Evolutionary conservation across 1,140 invertebrate species (phyloP).

Genomic region (Maconellicoccus hirsutus): DNA sequence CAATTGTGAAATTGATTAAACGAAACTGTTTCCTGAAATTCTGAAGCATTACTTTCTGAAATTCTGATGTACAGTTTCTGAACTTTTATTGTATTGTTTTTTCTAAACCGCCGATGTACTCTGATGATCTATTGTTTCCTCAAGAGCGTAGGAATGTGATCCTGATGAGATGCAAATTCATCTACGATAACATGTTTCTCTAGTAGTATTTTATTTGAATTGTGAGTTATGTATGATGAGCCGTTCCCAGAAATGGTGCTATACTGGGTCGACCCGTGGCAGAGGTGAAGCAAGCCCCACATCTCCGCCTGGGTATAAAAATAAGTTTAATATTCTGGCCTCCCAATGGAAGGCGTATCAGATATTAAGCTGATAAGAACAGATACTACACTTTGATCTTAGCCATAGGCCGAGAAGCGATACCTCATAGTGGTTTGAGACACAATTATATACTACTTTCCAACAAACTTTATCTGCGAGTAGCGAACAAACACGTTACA

Average conservation of each 20-base stretch:
- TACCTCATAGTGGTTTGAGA: background rate
- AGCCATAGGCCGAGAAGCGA: conserved; percentile 26
- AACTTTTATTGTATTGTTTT: too few relatives aligned
- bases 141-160: too few relatives aligned
- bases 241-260: conserved; percentile 43
- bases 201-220: too few relatives aligned
- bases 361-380: conserved; percentile 56
- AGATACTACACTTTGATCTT: conserved; percentile 35
- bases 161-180: too few relatives aligned
- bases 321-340: conserved; percentile 48
- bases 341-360: conserved; percentile 46
- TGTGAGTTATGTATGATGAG: conserved; percentile 31
- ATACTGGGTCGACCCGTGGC: conserved; percentile 45
- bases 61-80: too few relatives aligned
- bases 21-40: too few relatives aligned
- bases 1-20: too few relatives aligned
- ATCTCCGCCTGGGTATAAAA: conserved; percentile 29
- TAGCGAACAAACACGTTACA: too few relatives aligned
- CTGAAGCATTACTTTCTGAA: too few relatives aligned
- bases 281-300: conserved; percentile 41
- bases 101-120: too few relatives aligned
- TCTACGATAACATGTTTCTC: too few relatives aligned
- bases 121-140: too few relatives aligned
- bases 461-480: background rate
- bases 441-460: background rate